A percentile compares a stretch with the other conserved stretches of the same genome.
Evolutionary conservation across 2,888 invertebrate species (phyloP).

Genomic region (Portevinia maculata): DNA sequence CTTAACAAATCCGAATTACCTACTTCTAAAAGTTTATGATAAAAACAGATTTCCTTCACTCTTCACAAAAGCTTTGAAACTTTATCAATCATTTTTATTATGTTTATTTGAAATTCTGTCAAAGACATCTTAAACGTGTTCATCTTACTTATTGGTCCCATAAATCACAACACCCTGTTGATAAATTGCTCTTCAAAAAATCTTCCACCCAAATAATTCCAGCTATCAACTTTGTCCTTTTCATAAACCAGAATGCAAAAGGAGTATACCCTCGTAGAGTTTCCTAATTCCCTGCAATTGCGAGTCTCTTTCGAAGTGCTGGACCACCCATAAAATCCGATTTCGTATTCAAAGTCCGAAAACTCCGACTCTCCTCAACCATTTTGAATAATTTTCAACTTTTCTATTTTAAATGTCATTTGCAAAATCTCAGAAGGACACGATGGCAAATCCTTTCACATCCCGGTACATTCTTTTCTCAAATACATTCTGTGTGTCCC

Average conservation of each 20-base stretch:
- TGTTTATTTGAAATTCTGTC: not conserved
- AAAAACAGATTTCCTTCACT: too few species aligned
- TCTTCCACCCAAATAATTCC: conserved; percentile 40
- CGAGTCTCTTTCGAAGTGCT: not conserved
- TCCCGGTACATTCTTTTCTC: conserved; percentile 12
- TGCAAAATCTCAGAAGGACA: conserved; percentile 72
- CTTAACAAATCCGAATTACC: too few species aligned
- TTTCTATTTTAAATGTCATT: conserved; percentile 74
- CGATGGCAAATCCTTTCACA: conserved; percentile 63
- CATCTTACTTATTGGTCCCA: conserved; percentile 1
- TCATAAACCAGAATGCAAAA: conserved; percentile 26
- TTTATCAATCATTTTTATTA: too few species aligned
- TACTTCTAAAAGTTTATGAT: too few species aligned
- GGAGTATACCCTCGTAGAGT: conserved; percentile 14
- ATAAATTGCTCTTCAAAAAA: conserved; percentile 1
- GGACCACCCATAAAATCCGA: conserved; percentile 54
- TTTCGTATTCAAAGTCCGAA: conserved; percentile 71
- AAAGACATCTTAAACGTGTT: not conserved
- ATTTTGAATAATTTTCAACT: conserved; percentile 74
- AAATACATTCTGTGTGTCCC: conserved; percentile 44
- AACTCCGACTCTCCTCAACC: conserved; percentile 59
- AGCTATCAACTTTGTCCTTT: conserved; percentile 16
- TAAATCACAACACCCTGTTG: conserved; percentile 6
- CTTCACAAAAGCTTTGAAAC: too few species aligned
- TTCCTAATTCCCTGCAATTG: conserved; percentile 17